Base-by-base conservation (phyloP, 2,113 vertebrate genomes). In the Tiliqua scincoides region DNA sequence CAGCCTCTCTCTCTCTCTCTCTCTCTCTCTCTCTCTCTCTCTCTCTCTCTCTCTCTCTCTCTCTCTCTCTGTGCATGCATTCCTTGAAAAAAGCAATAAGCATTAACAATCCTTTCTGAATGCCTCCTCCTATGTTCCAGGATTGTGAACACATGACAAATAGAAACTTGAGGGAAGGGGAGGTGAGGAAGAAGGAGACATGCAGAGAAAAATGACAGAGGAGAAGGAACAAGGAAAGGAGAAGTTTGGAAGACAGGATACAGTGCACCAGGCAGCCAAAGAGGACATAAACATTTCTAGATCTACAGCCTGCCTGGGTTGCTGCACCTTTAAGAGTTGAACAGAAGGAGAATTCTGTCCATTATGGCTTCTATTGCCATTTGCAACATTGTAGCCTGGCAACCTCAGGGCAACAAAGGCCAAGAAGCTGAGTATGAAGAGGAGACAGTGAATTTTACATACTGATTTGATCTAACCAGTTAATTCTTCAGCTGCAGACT, bases 381-480 rank as follows among this genome's bases (percentile, higher is more conserved):
- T n/a, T 81, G 40, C 3, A 81, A 62, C 63, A 68, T 61, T 81
- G 30, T 67, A 52, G n/a, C 30, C 37, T 52, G 10, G 40, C 40
- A n/a, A 68, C 40, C 63, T 10, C 8, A 67, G 78, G 17, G 62
- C 61, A 65, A n/a, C 3, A 4, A 65, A 25, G 37, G 40, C 27
- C 37, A 65, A 65, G 61, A 30, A 48, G 62, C 61, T 52, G 40
- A 20, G 40, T 48, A 27, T 30, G 17, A 37, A 35, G 37, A n/a
- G 7, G 35, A 35, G 21, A 18, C 14, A 11, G 37, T 63, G 62
- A 80, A 65, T 80, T 80, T 80, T 65, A 80, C 78, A 43, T 80
- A 68, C 25, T 80, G 79, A 65, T 67, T 80, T 80, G 79, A 48
- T 48, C 40, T 67, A 80, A 67, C 63, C 14, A n/a, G 63, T 81